phyloP scores from a whole-genome alignment of 2,113 vertebrate species.

The Cranoglanis bouderius region DNA sequence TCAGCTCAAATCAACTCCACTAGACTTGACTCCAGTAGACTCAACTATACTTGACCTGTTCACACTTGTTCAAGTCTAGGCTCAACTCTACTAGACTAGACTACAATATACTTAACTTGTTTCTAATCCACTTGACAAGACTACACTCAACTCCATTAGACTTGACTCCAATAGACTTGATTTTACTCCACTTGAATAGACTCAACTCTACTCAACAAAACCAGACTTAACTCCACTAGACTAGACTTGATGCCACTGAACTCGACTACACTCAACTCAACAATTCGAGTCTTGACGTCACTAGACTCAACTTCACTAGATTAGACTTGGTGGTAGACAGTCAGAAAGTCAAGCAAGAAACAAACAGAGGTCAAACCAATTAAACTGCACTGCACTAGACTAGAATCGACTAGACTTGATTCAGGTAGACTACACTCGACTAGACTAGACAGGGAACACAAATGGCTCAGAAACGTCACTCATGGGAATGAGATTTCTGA shows the following conservation, averaged over 20 bases:
- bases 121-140: neutral
- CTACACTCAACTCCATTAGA: neutral
- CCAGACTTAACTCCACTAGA: too few relatives aligned
- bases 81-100: neutral
- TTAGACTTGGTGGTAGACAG: neutral
- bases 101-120: neutral
- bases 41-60: neutral
- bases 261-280: too few relatives aligned
- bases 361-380: too few relatives aligned
- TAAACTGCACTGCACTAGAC: too few relatives aligned
- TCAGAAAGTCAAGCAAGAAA: neutral
- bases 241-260: neutral
- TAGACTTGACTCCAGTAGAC: neutral
- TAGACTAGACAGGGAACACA: too few relatives aligned
- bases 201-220: too few relatives aligned
- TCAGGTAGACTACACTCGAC: too few relatives aligned
- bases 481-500: neutral
- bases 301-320: too few relatives aligned
- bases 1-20: too few relatives aligned
- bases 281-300: too few relatives aligned
- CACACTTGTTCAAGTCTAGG: neutral
- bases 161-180: neutral
- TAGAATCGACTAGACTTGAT: too few relatives aligned
- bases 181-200: neutral
- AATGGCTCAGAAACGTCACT: neutral